A percentile compares a stretch with the other conserved stretches of the same genome.
phyloP scores from a whole-genome alignment of 2,797 vertebrate genomes.

The Cynopterus sphinx region DNA sequence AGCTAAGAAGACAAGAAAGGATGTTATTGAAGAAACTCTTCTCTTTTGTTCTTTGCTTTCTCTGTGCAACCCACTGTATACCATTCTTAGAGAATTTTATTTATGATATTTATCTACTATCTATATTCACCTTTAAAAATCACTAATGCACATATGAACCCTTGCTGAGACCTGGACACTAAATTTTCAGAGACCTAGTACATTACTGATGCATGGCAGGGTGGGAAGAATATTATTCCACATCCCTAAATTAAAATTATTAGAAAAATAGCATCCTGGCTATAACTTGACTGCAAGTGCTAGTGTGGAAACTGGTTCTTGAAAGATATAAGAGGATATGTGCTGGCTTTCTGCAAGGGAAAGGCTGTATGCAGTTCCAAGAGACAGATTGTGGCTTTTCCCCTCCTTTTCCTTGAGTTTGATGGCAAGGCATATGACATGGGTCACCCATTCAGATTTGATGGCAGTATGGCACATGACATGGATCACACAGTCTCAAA shows the following conservation, averaged over 20 bases:
- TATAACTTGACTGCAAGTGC: neutral
- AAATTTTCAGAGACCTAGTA: neutral
- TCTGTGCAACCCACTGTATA: neutral
- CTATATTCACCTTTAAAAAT: neutral
- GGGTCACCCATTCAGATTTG: neutral
- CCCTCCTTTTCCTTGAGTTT: neutral
- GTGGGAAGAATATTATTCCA: neutral
- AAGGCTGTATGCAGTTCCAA: neutral
- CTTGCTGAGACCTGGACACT: neutral
- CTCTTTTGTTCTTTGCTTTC: neutral
- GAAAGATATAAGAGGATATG: neutral
- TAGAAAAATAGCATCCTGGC: neutral
- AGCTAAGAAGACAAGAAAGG: neutral
- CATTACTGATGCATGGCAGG: neutral
- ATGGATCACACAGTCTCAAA: neutral
- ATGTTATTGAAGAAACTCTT: neutral
- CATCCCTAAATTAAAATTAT: neutral
- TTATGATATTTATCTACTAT: neutral
- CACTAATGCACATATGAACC: neutral
- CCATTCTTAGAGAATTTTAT: neutral
- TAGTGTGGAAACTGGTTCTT: neutral
- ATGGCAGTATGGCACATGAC: neutral
- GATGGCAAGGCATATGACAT: neutral
- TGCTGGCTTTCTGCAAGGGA: neutral
- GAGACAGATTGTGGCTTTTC: conserved; percentile 21